Conservation (phyloP, 2,888 invertebrate genomes). For the Chrysolina haemoptera region DNA sequence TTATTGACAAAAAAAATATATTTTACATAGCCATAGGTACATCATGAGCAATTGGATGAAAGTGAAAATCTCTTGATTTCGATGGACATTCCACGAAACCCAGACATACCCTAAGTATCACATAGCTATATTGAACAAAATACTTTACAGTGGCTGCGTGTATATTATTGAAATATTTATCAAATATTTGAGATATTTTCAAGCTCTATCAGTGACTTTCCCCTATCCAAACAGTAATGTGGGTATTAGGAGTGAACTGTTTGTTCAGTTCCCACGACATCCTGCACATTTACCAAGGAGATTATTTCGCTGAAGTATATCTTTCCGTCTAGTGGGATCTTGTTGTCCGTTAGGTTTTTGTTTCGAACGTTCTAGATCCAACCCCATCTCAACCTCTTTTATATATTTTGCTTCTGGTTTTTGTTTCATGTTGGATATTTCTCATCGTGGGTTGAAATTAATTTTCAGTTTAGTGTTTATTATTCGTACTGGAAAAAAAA, state of each 20-base stretch:
- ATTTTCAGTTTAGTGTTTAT: too few species aligned
- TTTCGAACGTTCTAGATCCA: background rate
- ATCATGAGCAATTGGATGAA: too few species aligned
- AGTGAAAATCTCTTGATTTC: too few species aligned
- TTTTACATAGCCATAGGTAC: too few species aligned
- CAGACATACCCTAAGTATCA: too few species aligned
- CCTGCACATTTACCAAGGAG: background rate
- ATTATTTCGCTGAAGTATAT: slow-evolving; percentile 1
- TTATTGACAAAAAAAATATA: too few species aligned
- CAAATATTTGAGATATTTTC: background rate
- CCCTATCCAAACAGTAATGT: background rate
- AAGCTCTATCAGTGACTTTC: background rate
- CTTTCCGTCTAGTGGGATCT: slow-evolving; percentile 9
- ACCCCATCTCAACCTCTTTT: background rate
- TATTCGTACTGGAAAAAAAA: too few species aligned
- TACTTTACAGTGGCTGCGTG: background rate
- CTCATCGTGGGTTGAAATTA: too few species aligned
- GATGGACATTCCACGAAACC: too few species aligned
- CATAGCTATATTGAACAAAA: too few species aligned
- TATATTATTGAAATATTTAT: background rate
- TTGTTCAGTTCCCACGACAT: slow-evolving; percentile 1
- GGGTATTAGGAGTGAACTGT: background rate
- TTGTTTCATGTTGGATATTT: background rate
- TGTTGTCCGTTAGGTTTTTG: slow-evolving; percentile 3
- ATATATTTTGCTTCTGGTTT: background rate